Percentiles rank a stretch among this genome's conserved stretches.
These are phyloP conservation scores for Meloidogyne exigua DNA, from an alignment of 1,140 invertebrate species.

Conservation along the genomic window DNA sequence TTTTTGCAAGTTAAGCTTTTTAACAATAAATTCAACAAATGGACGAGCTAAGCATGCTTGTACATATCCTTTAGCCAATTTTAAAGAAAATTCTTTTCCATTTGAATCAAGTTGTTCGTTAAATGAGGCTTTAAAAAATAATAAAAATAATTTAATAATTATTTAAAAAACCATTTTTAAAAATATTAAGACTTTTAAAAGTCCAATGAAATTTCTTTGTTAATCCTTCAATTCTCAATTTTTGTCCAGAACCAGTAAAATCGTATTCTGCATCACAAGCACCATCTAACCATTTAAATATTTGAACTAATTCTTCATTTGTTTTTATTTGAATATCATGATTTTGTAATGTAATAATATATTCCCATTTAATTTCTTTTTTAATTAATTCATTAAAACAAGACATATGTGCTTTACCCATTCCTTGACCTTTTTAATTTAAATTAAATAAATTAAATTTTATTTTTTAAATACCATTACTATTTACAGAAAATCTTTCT, in stretches of 20 bases:
- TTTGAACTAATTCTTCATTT: conserved; percentile 34
- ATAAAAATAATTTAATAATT: background rate
- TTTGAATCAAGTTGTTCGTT: background rate
- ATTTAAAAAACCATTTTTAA: conserved; percentile 19
- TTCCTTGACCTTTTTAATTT: background rate
- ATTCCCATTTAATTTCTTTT: conserved; percentile 16
- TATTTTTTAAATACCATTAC: conserved; percentile 13
- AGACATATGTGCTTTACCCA: background rate
- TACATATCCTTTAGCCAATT: conserved; percentile 17
- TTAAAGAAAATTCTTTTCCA: background rate
- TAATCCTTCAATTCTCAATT: background rate
- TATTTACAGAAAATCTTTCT: conserved; percentile 22
- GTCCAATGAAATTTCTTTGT: conserved; percentile 22
- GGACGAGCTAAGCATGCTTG: conserved; percentile 2
- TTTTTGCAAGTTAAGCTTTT: conserved; percentile 20
- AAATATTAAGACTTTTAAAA: conserved; percentile 12
- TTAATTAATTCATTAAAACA: conserved; percentile 11
- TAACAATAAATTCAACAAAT: conserved; percentile 27
- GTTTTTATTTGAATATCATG: conserved; percentile 34
- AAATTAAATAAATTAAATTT: background rate
- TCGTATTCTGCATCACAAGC: conserved; percentile 29
- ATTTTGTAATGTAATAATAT: conserved; percentile 24
- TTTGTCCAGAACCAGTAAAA: background rate
- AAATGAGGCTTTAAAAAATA: background rate
- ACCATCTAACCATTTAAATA: conserved; percentile 32